These are phyloP conservation scores for Elanoides forficatus DNA, from an alignment of 2,113 vertebrate species.

Conservation along the genomic window DNA sequence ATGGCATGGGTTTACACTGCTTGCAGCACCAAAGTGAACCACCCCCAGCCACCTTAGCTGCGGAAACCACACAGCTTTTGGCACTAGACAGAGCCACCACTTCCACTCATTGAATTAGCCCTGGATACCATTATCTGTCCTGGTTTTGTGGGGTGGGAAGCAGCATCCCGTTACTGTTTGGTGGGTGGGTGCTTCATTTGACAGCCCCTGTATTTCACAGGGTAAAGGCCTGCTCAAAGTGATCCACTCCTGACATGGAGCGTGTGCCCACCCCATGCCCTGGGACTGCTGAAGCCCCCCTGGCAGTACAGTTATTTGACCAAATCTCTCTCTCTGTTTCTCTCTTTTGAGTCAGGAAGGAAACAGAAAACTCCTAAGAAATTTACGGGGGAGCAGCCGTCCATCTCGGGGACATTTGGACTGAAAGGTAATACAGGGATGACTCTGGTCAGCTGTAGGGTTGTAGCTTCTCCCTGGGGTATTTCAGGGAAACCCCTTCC, in stretches of 20 bases:
- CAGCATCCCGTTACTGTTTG: neutral
- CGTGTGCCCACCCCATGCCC: neutral
- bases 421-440: constrained; percentile 83
- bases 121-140: neutral
- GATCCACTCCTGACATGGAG: neutral
- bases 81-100: neutral
- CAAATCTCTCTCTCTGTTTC: constrained; percentile 68
- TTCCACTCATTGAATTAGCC: neutral
- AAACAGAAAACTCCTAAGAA: constrained; percentile 99
- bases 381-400: constrained; percentile 97
- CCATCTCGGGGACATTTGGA: constrained; percentile 95
- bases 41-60: neutral
- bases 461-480: neutral
- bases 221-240: neutral
- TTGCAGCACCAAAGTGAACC: neutral
- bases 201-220: neutral
- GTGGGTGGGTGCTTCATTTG: neutral
- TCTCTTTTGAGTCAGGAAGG: constrained; percentile 91
- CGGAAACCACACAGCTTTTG: neutral
- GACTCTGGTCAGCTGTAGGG: neutral
- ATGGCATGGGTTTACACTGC: neutral
- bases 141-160: neutral
- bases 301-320: constrained; percentile 72
- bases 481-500: neutral
- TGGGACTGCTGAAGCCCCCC: neutral